Evolutionary conservation across 2,888 invertebrate genomes (phyloP).

Genomic region (Nineta flava): DNA sequence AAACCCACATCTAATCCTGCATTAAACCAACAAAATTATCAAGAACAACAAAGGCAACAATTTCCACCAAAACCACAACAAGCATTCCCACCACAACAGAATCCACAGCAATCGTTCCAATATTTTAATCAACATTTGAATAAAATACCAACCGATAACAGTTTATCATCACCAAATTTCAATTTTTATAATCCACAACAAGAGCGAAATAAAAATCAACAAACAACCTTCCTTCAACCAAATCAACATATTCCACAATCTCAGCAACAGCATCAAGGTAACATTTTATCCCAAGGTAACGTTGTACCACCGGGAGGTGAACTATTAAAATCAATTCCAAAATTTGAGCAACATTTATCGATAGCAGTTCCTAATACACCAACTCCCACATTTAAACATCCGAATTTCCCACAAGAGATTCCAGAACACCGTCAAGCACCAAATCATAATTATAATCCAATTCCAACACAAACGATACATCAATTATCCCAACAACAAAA

Average conservation of each 20-base stretch:
- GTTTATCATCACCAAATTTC: not conserved
- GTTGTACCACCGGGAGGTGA: constrained; percentile 51
- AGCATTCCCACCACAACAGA: constrained; percentile 9
- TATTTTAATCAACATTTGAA: constrained; percentile 7
- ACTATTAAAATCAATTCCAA: constrained; percentile 58
- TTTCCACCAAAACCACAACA: constrained; percentile 12
- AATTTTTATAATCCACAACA: constrained; percentile 10
- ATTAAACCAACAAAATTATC: not conserved
- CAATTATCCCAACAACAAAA: constrained; percentile 18
- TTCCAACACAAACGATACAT: constrained; percentile 8
- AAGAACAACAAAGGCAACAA: constrained; percentile 6
- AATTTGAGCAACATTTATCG: constrained; percentile 62
- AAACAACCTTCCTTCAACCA: constrained; percentile 9
- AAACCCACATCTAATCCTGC: constrained; percentile 7
- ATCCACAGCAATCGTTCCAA: constrained; percentile 1
- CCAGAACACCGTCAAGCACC: constrained; percentile 8
- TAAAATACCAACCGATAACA: not conserved
- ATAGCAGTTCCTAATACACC: constrained; percentile 24
- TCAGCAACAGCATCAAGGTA: constrained; percentile 14
- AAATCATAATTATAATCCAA: constrained; percentile 12
- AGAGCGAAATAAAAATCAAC: constrained; percentile 11
- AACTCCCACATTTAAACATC: constrained; percentile 12
- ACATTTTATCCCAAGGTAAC: constrained; percentile 21
- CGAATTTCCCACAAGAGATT: not conserved
- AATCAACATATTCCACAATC: constrained; percentile 12